Evolutionary conservation across 2,113 vertebrate species (phyloP), one percentile per base, ranked within the genome.

Genomic region (Psammodynastes pulverulentus): DNA sequence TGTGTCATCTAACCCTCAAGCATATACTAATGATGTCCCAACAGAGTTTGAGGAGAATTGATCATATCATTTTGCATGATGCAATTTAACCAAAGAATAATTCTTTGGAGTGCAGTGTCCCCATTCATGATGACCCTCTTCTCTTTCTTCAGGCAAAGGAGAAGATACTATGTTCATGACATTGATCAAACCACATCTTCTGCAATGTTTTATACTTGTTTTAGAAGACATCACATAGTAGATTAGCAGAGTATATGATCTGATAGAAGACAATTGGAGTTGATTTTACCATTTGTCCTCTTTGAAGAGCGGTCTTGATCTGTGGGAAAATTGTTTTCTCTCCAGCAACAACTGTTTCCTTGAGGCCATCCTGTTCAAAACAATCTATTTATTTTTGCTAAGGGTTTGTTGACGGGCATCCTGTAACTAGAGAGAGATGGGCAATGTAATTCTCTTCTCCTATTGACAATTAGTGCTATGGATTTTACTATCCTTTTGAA

Each of bases 51-150:
- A 89, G 51, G 52, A 91, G 45, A 88, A 17, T 17, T 58, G n/a
- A 84, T 91, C 52, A 88, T 84, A 91, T 58, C n/a, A 39, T 23
- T 17, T 84, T 85, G 51, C 86, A 89, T 87, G 54, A 90, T 88
- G 24, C n/a, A 84, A 39, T 93, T 88, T 13, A 48, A 48, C 15
- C 12, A 49, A n/a, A 29, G 84, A 48, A 67, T 72, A 52, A 90
- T 51, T 24, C 79, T 90, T 92, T 67, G 46, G 9, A 62, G 58
- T 88, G 19, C 67, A 84, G 4, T 46, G 39, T 58, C 62, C 56
- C 62, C 51, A 15, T 15, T 52, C 34, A 56, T 62, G 72, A 43
- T 88, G n/a, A 45, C 12, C 88, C 13, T 46, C 17, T 9, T 24
- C 46, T 93, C 54, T 84, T 89, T 90, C 67, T 51, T 92, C 46